Percentiles rank a stretch among this genome's conserved stretches.
Conservation (phyloP, 2,113 vertebrate species). For the Cinclus mexicanus region DNA sequence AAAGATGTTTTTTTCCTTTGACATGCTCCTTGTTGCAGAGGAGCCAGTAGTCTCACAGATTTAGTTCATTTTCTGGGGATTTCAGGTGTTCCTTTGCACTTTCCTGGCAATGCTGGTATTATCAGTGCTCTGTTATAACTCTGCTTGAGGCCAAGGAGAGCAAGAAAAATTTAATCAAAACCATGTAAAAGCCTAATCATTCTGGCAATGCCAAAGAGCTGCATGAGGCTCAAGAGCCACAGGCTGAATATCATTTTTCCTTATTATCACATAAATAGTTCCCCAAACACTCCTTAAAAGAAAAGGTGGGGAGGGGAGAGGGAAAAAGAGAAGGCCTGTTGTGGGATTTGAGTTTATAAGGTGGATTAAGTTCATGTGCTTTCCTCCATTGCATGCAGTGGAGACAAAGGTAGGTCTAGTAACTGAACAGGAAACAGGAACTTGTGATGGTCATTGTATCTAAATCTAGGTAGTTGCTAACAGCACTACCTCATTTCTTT, state of each 20-base stretch:
- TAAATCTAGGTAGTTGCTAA: not conserved
- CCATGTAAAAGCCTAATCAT: conserved; percentile 41
- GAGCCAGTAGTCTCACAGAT: not conserved
- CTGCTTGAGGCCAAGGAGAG: conserved; percentile 42
- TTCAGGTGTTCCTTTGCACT: conserved; percentile 32
- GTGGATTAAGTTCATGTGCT: not conserved
- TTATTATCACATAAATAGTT: conserved; percentile 59
- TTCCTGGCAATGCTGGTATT: not conserved
- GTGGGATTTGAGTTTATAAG: not conserved
- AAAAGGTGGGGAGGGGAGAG: not conserved
- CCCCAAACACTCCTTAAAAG: conserved; percentile 40
- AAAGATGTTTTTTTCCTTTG: not conserved
- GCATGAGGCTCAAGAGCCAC: conserved; percentile 49
- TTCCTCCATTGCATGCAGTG: not conserved
- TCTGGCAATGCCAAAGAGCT: conserved; percentile 36
- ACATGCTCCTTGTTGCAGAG: not conserved
- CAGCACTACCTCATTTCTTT: not conserved
- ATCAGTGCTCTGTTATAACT: conserved; percentile 23
- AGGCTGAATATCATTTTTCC: conserved; percentile 58
- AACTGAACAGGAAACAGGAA: not conserved
- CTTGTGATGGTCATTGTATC: not conserved
- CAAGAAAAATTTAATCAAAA: conserved; percentile 57
- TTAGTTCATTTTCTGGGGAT: not conserved
- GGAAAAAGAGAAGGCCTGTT: not conserved
- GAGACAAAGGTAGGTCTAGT: not conserved